A percentile compares a stretch with the other conserved stretches of the same genome.
Evolutionary conservation across 2,797 vertebrate species (phyloP).

Genomic region (Peromyscus attwateri): DNA sequence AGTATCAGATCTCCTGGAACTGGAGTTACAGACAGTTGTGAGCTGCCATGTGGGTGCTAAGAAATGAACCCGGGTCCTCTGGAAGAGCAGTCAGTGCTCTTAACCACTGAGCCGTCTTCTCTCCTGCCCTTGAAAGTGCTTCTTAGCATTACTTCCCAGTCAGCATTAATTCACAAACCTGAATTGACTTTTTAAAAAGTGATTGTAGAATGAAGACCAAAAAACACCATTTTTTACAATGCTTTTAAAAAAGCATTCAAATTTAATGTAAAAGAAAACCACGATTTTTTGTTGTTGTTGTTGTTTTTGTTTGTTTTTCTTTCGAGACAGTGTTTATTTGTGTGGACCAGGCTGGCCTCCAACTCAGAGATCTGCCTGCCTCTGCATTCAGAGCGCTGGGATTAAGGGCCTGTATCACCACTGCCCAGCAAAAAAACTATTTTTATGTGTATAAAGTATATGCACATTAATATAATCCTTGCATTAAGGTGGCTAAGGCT

Average conservation of each 20-base stretch:
- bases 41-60: neutral
- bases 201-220: conserved; percentile 24
- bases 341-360: neutral
- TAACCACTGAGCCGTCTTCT: neutral
- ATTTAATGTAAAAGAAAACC: conserved; percentile 16
- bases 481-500: neutral
- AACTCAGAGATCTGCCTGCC: neutral
- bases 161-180: neutral
- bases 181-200: neutral
- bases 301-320: neutral
- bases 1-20: neutral
- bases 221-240: conserved; percentile 2
- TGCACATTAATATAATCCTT: neutral
- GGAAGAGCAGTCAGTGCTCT: neutral
- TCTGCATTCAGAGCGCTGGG: neutral
- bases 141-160: neutral
- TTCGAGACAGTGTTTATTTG: neutral
- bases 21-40: neutral
- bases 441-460: neutral
- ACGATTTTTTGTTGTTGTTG: neutral
- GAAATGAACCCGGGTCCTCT: neutral
- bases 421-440: neutral
- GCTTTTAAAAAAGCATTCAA: conserved; percentile 33
- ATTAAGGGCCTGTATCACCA: neutral
- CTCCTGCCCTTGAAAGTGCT: neutral